Evolutionary conservation across 2,113 vertebrate genomes (phyloP).

Genomic region (Brachypodius melanocephalos): DNA sequence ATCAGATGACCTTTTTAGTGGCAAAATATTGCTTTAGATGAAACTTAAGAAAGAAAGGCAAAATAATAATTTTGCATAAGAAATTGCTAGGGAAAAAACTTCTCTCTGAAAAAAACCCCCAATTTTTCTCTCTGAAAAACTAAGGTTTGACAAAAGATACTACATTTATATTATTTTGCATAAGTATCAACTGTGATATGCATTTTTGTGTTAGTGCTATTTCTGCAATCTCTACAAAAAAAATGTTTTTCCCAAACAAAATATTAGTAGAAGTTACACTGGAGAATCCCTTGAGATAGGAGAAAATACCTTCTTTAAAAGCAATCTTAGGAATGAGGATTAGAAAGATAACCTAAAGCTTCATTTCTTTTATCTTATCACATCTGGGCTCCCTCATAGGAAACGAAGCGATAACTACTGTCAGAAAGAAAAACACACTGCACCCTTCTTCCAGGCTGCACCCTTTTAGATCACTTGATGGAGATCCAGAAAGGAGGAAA

Average conservation of each 20-base stretch:
- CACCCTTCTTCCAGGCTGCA: conserved; percentile 38
- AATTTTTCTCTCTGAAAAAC: background rate
- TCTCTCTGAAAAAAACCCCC: background rate
- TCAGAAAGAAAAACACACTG: conserved; percentile 46
- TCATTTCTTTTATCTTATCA: conserved; percentile 78
- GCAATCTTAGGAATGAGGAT: conserved; percentile 74
- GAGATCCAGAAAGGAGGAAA: background rate
- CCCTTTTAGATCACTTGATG: background rate
- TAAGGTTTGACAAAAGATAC: conserved; percentile 15
- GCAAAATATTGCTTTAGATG: background rate
- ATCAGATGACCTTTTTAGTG: background rate
- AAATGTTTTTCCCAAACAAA: conserved; percentile 21
- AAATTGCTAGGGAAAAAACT: background rate
- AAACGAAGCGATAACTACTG: conserved; percentile 54
- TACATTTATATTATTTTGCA: conserved; percentile 4
- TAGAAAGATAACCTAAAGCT: conserved; percentile 75
- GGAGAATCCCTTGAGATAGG: conserved; percentile 66
- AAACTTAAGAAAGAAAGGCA: background rate
- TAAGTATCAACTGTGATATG: background rate
- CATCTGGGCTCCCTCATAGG: conserved; percentile 63
- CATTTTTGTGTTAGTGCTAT: background rate
- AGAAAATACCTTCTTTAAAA: conserved; percentile 70
- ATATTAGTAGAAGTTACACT: conserved; percentile 44
- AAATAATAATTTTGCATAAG: background rate
- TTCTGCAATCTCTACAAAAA: conserved; percentile 37